Evolutionary conservation across 2,888 invertebrate genomes (phyloP).

Genomic region (Blastobasis lacticolella): DNA sequence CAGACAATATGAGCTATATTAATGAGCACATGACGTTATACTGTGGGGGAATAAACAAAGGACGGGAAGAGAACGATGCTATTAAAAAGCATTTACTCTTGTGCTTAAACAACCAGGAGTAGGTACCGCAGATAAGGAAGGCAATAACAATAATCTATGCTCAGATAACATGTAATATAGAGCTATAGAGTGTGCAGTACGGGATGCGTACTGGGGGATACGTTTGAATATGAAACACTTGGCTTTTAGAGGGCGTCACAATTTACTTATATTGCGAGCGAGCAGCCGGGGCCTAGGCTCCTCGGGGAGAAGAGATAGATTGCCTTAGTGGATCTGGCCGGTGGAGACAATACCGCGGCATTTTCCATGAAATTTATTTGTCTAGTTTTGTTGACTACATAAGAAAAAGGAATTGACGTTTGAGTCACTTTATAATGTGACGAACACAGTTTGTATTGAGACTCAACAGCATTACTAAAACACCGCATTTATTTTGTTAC

Average conservation of each 20-base stretch:
- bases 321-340: constrained; percentile 37
- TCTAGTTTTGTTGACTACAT: no score
- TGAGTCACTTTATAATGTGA: no score
- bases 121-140: constrained; percentile 18
- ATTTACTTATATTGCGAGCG: constrained; percentile 36
- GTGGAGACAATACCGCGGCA: constrained; percentile 31
- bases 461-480: no score
- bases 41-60: no score
- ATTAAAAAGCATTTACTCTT: constrained; percentile 1
- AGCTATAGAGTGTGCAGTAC: constrained; percentile 18
- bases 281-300: constrained; percentile 26
- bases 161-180: constrained; percentile 20
- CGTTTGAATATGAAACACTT: constrained; percentile 18
- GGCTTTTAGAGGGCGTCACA: constrained; percentile 35
- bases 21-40: not conserved
- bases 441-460: no score
- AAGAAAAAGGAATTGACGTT: no score
- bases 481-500: no score
- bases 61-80: not conserved
- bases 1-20: not conserved
- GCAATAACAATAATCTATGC: constrained; percentile 23
- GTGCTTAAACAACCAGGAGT: constrained; percentile 6
- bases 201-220: constrained; percentile 9
- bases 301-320: constrained; percentile 42
- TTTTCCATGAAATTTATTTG: constrained; percentile 20